These are phyloP conservation scores for Brachymystax lenok DNA, from an alignment of 2,797 vertebrate genomes.

Conservation along the genomic window DNA sequence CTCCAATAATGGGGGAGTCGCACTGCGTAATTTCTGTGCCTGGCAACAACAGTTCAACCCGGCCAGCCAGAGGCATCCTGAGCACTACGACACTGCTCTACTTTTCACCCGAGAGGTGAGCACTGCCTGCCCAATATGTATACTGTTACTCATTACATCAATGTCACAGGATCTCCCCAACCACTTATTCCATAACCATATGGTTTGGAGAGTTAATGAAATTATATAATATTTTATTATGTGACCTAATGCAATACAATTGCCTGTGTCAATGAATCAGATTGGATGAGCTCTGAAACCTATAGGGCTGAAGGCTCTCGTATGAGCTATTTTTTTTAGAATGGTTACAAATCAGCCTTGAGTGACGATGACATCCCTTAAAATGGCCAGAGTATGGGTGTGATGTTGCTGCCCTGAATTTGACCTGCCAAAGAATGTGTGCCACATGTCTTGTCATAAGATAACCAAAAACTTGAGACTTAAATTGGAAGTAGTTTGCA, in stretches of 20 bases:
- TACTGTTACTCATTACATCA: not conserved
- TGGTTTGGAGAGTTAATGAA: not conserved
- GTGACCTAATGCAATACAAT: not conserved
- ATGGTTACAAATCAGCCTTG: constrained; percentile 53
- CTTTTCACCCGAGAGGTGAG: constrained; percentile 93
- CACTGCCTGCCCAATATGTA: not conserved
- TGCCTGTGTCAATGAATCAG: constrained; percentile 9
- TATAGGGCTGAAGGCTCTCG: constrained; percentile 41
- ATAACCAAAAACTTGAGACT: constrained; percentile 32
- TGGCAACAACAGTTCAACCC: constrained; percentile 95
- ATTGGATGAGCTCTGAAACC: constrained; percentile 49
- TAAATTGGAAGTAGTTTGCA: constrained; percentile 10
- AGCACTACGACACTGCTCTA: constrained; percentile 93
- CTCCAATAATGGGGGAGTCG: constrained; percentile 87
- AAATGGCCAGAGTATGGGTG: constrained; percentile 33
- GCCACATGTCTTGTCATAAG: constrained; percentile 20
- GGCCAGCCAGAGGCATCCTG: constrained; percentile 85
- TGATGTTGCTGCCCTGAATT: constrained; percentile 11
- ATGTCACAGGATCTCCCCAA: not conserved
- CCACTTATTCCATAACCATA: not conserved
- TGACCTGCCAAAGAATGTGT: constrained; percentile 30
- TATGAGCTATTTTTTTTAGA: constrained; percentile 61
- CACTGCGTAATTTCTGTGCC: constrained; percentile 90
- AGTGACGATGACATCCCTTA: constrained; percentile 43
- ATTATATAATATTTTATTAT: not conserved